Conservation (phyloP, 92 coral and sea anemone genomes). For the Anthopleura xanthogrammica region DNA sequence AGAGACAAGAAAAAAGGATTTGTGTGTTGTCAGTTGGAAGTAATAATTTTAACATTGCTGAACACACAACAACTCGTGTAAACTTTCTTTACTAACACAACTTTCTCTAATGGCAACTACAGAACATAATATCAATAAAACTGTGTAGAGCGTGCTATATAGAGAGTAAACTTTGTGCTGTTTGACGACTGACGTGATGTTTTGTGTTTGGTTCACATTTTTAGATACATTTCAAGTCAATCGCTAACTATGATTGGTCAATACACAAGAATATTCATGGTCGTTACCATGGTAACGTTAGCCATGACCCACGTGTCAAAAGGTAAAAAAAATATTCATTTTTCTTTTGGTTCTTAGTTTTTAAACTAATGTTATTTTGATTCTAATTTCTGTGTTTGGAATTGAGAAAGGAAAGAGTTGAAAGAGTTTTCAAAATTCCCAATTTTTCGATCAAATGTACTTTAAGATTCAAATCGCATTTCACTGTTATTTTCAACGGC, state of each 20-base stretch:
- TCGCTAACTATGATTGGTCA: neutral
- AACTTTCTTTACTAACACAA: too few relatives aligned
- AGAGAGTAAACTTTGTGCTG: too few relatives aligned
- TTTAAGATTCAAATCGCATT: too few relatives aligned
- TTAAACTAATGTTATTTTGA: too few relatives aligned
- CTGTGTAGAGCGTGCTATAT: too few relatives aligned
- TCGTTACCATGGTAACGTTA: constrained; percentile 15
- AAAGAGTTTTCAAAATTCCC: neutral
- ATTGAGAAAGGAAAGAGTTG: neutral
- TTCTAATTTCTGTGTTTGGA: neutral
- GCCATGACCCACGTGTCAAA: neutral
- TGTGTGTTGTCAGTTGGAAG: too few relatives aligned
- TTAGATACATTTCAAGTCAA: neutral
- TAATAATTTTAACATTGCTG: too few relatives aligned
- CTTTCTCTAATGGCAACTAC: too few relatives aligned
- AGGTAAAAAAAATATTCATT: neutral
- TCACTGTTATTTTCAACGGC: too few relatives aligned
- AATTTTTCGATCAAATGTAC: neutral
- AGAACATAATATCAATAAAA: too few relatives aligned
- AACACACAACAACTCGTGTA: too few relatives aligned
- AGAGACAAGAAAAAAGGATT: too few relatives aligned
- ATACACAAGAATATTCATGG: neutral
- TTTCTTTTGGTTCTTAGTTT: neutral
- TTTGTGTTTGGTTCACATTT: neutral
- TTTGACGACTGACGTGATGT: neutral